Conservation (phyloP, 1,140 invertebrate species). For the Olivierus martensii region DNA sequence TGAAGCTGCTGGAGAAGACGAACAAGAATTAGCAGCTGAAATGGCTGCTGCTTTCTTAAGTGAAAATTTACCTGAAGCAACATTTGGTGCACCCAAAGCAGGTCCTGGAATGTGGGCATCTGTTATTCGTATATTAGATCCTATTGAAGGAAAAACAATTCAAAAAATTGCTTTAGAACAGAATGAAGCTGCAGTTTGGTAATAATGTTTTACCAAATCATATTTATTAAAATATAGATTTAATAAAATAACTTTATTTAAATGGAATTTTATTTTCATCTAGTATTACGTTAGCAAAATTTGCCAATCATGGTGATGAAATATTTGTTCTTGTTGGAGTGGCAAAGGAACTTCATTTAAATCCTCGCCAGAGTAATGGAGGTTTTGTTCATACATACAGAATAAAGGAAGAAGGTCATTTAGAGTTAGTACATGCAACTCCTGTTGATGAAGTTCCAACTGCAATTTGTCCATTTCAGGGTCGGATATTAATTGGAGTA, state of each 20-base stretch:
- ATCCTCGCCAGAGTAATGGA: conserved; percentile 59
- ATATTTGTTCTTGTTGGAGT: conserved; percentile 72
- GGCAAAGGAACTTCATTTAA: conserved; percentile 77
- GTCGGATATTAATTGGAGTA: conserved; percentile 78
- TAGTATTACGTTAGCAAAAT: conserved; percentile 56
- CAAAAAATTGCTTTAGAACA: conserved; percentile 75
- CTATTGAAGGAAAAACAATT: conserved; percentile 65
- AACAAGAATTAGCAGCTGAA: conserved; percentile 86
- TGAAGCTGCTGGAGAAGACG: conserved; percentile 87
- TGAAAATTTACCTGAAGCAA: conserved; percentile 81
- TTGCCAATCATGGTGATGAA: conserved; percentile 50
- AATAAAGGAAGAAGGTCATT: conserved; percentile 48
- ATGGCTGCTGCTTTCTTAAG: conserved; percentile 93
- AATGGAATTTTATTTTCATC: conserved; percentile 21
- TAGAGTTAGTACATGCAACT: conserved; percentile 90
- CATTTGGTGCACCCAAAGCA: conserved; percentile 92
- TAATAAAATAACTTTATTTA: not conserved
- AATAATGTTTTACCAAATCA: conserved; percentile 18
- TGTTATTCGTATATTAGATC: conserved; percentile 77
- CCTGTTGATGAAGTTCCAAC: conserved; percentile 84
- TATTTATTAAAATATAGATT: not conserved
- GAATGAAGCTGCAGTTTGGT: conserved; percentile 90
- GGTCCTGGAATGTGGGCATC: conserved; percentile 96
- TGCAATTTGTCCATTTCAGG: conserved; percentile 82
- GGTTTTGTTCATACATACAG: conserved; percentile 81